These are phyloP conservation scores for Acanthurus leucopareius DNA, from an alignment of 2,797 vertebrate genomes.

Conservation along the genomic window DNA sequence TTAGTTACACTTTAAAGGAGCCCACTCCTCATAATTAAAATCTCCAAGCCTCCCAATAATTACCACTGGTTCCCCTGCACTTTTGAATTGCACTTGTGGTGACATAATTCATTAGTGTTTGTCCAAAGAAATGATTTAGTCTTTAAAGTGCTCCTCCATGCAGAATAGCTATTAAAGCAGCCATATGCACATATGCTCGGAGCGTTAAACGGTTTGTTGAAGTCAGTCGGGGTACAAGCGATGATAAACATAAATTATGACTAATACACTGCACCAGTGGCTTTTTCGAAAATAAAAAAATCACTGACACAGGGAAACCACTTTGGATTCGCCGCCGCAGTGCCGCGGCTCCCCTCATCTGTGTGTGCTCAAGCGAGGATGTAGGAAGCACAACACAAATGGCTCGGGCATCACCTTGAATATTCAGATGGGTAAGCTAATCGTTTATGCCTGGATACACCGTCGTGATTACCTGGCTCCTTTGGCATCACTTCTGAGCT, in stretches of 20 bases:
- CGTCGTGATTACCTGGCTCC: constrained; percentile 94
- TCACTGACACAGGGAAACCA: constrained; percentile 97
- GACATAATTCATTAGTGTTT: constrained; percentile 88
- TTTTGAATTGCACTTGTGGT: constrained; percentile 80
- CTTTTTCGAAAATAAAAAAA: constrained; percentile 95
- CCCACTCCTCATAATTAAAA: constrained; percentile 73
- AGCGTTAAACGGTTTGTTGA: constrained; percentile 99
- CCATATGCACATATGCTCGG: constrained; percentile 91
- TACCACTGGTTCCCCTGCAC: constrained; percentile 76
- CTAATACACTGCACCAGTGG: constrained; percentile 98
- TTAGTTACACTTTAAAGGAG: constrained; percentile 75
- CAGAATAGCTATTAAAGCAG: constrained; percentile 98
- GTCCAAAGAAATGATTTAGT: constrained; percentile 87
- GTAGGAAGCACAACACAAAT: constrained; percentile 96
- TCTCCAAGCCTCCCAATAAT: constrained; percentile 76
- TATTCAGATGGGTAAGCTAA: constrained; percentile 96
- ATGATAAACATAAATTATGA: constrained; percentile 99
- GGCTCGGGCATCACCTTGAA: constrained; percentile 96
- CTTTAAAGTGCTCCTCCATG: constrained; percentile 93
- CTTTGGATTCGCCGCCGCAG: constrained; percentile 90
- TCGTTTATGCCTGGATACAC: constrained; percentile 94
- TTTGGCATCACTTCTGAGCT: constrained; percentile 87
- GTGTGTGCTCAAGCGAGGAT: constrained; percentile 93
- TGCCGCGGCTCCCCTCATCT: constrained; percentile 88
- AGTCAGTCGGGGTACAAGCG: constrained; percentile 95